Conservation (phyloP, 2,888 invertebrate species). For the Apodemia zela region DNA sequence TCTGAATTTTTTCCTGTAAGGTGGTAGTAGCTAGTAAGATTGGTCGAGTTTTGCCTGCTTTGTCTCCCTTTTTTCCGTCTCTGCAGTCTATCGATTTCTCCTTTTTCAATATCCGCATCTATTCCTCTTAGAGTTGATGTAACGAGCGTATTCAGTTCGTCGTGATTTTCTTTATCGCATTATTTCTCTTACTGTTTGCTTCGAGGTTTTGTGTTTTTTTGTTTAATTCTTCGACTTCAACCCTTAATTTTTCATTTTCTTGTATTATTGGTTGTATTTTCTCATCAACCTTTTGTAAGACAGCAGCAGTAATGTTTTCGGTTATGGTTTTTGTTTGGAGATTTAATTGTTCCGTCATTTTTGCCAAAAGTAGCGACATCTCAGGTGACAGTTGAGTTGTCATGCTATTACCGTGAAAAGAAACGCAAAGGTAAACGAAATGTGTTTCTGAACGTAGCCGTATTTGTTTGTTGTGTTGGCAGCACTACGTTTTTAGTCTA, state of each 20-base stretch:
- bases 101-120: neutral
- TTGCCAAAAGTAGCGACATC: conserved; percentile 26
- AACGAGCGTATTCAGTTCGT: neutral
- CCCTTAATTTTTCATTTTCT: conserved; percentile 27
- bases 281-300: conserved; percentile 27
- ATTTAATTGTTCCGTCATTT: conserved; percentile 28
- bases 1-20: neutral
- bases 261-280: conserved; percentile 26
- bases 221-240: conserved; percentile 23
- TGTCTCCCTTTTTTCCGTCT: neutral
- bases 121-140: neutral
- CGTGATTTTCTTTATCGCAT: conserved; percentile 16
- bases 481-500: neutral
- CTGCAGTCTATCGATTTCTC: neutral
- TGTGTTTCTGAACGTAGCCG: too few relatives aligned
- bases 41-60: neutral
- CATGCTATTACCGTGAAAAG: neutral
- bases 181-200: conserved; percentile 17
- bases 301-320: conserved; percentile 26
- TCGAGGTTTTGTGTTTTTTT: conserved; percentile 20
- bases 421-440: too few relatives aligned
- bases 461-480: neutral
- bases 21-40: conserved; percentile 17
- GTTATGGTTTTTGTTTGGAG: conserved; percentile 27
- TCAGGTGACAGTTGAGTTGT: conserved; percentile 22